A percentile compares a stretch with the other conserved stretches of the same genome.
Conservation (phyloP, 2,113 vertebrate genomes). For the Reinhardtius hippoglossoides region DNA sequence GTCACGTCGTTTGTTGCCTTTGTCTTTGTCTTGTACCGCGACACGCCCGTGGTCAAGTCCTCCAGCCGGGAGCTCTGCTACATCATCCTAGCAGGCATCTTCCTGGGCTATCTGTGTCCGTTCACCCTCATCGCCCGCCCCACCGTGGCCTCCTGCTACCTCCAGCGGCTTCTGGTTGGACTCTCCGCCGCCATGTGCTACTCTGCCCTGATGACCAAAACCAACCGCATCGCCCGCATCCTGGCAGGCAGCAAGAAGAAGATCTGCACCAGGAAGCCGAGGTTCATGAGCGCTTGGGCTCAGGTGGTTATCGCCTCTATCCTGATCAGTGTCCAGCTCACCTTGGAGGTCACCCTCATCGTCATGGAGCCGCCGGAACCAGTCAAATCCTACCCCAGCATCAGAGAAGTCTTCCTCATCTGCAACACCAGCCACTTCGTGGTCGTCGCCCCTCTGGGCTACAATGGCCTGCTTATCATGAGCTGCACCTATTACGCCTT, state of each 20-base stretch:
- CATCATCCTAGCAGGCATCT: constrained; percentile 97
- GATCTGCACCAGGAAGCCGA: constrained; percentile 95
- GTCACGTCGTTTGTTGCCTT: constrained; percentile 96
- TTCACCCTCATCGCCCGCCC: constrained; percentile 96
- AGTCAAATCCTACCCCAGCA: constrained; percentile 95
- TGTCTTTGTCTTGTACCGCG: constrained; percentile 94
- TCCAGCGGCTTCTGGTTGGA: constrained; percentile 95
- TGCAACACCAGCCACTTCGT: constrained; percentile 98
- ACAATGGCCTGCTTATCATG: constrained; percentile 96
- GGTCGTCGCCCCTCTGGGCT: constrained; percentile 94
- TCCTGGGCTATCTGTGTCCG: constrained; percentile 95
- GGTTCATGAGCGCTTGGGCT: constrained; percentile 98
- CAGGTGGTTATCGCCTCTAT: constrained; percentile 94
- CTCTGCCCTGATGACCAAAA: constrained; percentile 96
- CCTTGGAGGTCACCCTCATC: constrained; percentile 91
- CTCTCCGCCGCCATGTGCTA: constrained; percentile 98
- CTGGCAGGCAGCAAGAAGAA: constrained; percentile 99
- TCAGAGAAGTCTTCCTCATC: constrained; percentile 96
- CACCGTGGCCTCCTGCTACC: constrained; percentile 93
- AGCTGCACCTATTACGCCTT: constrained; percentile 99
- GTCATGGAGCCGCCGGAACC: constrained; percentile 96
- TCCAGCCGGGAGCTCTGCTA: constrained; percentile 98
- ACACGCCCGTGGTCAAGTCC: constrained; percentile 98
- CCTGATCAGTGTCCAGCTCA: constrained; percentile 92
- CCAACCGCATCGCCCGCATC: constrained; percentile 97